Evolutionary conservation across 2,888 invertebrate species (phyloP), one percentile per base, ranked within the genome.

Genomic region (Nymphalis c-album): DNA sequence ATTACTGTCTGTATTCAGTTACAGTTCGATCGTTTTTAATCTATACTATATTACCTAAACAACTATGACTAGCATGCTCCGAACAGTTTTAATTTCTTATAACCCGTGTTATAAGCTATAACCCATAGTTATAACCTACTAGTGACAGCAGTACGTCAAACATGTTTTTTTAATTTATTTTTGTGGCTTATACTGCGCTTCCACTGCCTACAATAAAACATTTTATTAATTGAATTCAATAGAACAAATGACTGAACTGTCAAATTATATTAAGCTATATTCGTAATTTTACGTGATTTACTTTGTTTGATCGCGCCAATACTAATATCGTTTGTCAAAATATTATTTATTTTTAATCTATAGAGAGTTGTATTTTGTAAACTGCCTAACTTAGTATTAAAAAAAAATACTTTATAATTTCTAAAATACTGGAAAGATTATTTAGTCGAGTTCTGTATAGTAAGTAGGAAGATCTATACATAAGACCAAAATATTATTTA

Each of bases 11-110:
- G 13, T 22, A 40, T 40, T 40, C 4, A 13, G 40, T 13, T 40
- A 40, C 40, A 40, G 40, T 40, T 40, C 13, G 40, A 4, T 40
- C 40, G 13, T 40, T 40, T 40, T 57, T n/a, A 13, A 35, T 40
- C 22, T 55, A 51, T 35, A 17, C 55, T 61, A 60, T 55, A 55
- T 48, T 35, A 48, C 31, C 55, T 55, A 61, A 66, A n/a, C 40
- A 7, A 48, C 47, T 61, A 61, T 61, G 60, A 61, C 61, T 61
- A 65, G 66, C 66, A 57, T 55, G 57, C 51, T 50, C 26, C n/a
- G 59, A 51, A 51, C 26, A 26, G 16, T 64, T 51, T 53, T 31
- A 59, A 59, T 45, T 45, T 53, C 45, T 60, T 31, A 53, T 45
- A n/a, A n/a, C n/a, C n/a, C n/a, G n/a, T n/a, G n/a, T n/a, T n/a